Base-by-base conservation (phyloP, 2,888 invertebrate genomes). In the Celastrina argiolus region DNA sequence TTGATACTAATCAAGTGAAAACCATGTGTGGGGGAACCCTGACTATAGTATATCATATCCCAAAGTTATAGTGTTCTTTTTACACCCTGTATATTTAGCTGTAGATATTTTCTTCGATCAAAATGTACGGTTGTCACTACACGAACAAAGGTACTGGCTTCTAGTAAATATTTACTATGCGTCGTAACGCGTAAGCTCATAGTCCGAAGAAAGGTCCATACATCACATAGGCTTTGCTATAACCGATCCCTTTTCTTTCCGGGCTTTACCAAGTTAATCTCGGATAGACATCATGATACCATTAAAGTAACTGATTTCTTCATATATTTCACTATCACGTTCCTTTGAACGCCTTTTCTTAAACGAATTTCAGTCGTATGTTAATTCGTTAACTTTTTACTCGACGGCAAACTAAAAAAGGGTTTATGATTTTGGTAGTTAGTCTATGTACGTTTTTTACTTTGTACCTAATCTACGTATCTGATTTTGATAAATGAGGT, bases 221-320 rank as follows among this genome's bases (percentile, higher is more conserved):
- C 22, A 51, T 51, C 51, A 51, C 51, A 51, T 51, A 51, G 51
- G 51, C 51, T 51, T 51, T 51, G 51, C 51, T 26, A 51, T 51
- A 51, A 22, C 51, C 51, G 51, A 51, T 51, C 51, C 51, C 51
- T 51, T 45, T 51, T 51, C 51, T 51, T 51, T 51, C 26, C 26
- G 51, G 14, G 22, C 14, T 22, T 51, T 51, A 51, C 51, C 51
- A 18, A 51, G 51, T 51, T 51, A 51, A 51, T 51, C 51, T 51
- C 22, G 26, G 51, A 51, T 51, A 51, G 51, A 51, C 51, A 51
- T 51, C 51, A 51, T 51, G 51, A 51, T 51, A 26, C 51, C 51
- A 51, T 51, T 51, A 51, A 26, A 51, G 51, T 51, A 51, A 51
- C 51, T 51, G 51, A 51, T 51, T 51, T 51, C 51, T 22, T 51